Evolutionary conservation across 2,888 invertebrate species (phyloP).

Genomic region (Tenodera sinensis): DNA sequence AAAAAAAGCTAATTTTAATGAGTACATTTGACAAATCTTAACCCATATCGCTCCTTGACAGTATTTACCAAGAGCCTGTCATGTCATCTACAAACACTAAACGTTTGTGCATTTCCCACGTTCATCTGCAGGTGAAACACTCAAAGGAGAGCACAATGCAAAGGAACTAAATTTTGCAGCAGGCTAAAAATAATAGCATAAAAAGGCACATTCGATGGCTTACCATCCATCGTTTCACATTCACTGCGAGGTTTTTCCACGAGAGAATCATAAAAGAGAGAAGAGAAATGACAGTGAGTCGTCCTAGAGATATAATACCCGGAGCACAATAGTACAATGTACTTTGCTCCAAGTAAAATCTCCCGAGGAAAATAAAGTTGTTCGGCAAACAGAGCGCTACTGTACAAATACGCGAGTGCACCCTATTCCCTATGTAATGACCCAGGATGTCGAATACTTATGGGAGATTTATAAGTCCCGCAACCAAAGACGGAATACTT

Average conservation of each 20-base stretch:
- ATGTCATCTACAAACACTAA: not conserved
- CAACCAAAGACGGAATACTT: not conserved
- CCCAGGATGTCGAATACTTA: not conserved
- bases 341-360: not conserved
- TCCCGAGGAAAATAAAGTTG: not conserved
- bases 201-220: not conserved
- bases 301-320: not conserved
- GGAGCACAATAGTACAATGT: not conserved
- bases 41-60: no score
- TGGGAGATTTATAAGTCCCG: not conserved
- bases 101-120: not conserved
- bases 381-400: not conserved
- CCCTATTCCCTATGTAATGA: not conserved
- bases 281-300: not conserved
- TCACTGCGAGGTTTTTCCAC: not conserved
- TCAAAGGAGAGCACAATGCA: not conserved
- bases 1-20: no score
- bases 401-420: not conserved
- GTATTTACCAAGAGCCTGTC: not conserved
- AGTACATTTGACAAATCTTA: no score
- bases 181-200: not conserved
- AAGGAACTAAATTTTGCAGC: not conserved
- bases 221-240: not conserved
- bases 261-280: not conserved
- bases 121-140: not conserved